Evolutionary conservation across 2,113 vertebrate genomes (phyloP).

Genomic region (Bettongia penicillata): DNA sequence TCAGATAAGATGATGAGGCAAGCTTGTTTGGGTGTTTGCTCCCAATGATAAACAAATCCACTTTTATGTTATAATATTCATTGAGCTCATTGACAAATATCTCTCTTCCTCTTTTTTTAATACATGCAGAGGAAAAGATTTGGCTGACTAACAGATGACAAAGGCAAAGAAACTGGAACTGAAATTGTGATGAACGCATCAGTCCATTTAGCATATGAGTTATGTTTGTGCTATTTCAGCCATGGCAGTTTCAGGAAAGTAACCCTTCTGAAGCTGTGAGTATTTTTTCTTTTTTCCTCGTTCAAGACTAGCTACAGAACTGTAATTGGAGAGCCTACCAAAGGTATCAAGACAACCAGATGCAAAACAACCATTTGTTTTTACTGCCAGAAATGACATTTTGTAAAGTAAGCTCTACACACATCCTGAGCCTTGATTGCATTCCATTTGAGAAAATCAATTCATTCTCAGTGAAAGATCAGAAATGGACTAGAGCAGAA

Average conservation of each 20-base stretch:
- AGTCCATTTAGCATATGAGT: constrained; percentile 48
- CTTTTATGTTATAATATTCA: constrained; percentile 76
- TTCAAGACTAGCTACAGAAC: constrained; percentile 55
- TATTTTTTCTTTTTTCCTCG: constrained; percentile 41
- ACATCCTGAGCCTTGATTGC: constrained; percentile 51
- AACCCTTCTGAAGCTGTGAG: constrained; percentile 30
- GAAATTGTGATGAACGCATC: constrained; percentile 8
- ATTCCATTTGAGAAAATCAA: constrained; percentile 63
- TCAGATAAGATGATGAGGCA: constrained; percentile 76
- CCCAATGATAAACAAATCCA: constrained; percentile 77
- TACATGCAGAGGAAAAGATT: constrained; percentile 21
- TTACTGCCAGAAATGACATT: constrained; percentile 75
- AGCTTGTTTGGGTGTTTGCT: constrained; percentile 75
- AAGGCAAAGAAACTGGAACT: constrained; percentile 45
- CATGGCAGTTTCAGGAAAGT: constrained; percentile 52
- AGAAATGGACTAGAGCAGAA: constrained; percentile 35
- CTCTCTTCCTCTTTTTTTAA: constrained; percentile 33
- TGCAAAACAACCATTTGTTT: constrained; percentile 59
- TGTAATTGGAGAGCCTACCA: constrained; percentile 15
- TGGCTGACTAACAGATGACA: constrained; percentile 55
- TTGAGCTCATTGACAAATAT: constrained; percentile 77
- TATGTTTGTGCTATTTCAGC: constrained; percentile 54
- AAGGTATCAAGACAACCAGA: constrained; percentile 30
- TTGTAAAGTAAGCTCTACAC: constrained; percentile 70
- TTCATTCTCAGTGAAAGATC: constrained; percentile 72